Conservation (phyloP, 2,888 invertebrate species). For the Drosophila rellima region DNA sequence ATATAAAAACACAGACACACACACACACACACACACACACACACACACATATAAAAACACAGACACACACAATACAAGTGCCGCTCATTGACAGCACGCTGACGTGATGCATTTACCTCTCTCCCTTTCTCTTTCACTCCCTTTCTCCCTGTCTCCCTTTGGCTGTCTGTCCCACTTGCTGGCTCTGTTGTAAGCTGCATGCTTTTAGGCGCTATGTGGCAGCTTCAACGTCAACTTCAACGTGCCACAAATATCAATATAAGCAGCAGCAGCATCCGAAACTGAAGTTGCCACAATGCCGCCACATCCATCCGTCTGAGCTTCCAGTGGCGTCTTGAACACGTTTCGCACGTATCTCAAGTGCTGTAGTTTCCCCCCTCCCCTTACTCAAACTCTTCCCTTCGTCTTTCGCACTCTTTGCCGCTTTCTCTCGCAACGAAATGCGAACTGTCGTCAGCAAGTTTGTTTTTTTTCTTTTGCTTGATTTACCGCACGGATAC, state of each 20-base stretch:
- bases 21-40: conserved; percentile 7
- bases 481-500: conserved; percentile 78
- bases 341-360: conserved; percentile 74
- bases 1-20: neutral
- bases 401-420: neutral
- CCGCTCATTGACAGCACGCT: conserved; percentile 75
- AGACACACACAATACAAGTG: conserved; percentile 58
- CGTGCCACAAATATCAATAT: conserved; percentile 79
- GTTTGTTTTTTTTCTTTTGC: conserved; percentile 57
- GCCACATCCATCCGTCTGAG: conserved; percentile 21
- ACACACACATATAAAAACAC: neutral
- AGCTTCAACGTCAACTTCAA: conserved; percentile 65
- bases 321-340: conserved; percentile 66
- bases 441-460: conserved; percentile 62
- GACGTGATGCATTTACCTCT: conserved; percentile 75
- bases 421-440: neutral
- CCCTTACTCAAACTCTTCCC: neutral
- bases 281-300: conserved; percentile 17
- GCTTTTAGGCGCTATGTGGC: conserved; percentile 70
- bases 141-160: neutral
- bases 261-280: conserved; percentile 22
- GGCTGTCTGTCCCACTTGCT: neutral
- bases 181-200: conserved; percentile 43
- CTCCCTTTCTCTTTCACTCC: neutral
- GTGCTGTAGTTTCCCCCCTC: conserved; percentile 60